phyloP scores from a whole-genome alignment of 2,113 vertebrate species.

The Rhea americana region DNA sequence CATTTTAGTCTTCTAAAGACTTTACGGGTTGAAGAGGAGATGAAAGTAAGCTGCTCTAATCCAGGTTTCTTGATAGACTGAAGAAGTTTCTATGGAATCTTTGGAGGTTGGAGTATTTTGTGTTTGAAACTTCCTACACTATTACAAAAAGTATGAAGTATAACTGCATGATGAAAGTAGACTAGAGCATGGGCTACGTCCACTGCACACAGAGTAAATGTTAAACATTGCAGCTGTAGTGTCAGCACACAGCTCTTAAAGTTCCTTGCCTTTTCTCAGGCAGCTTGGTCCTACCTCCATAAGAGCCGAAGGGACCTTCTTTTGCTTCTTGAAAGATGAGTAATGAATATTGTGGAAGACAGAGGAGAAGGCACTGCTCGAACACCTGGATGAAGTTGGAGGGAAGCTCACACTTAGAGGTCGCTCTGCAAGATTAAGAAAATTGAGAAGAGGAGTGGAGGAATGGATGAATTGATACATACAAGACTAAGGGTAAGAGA shows the following conservation, averaged over 20 bases:
- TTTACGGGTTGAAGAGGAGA: not conserved
- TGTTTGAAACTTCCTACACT: not conserved
- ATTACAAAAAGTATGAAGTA: not conserved
- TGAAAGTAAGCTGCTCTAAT: not conserved
- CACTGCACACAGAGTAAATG: not conserved
- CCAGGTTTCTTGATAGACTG: not conserved
- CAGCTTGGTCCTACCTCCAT: constrained; percentile 80
- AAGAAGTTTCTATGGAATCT: not conserved
- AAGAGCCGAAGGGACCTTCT: constrained; percentile 88
- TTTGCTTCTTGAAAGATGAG: constrained; percentile 89
- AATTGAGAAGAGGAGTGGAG: not conserved
- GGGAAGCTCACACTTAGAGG: constrained; percentile 79
- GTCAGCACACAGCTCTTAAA: not conserved
- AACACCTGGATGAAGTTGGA: constrained; percentile 79
- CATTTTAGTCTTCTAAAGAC: not conserved
- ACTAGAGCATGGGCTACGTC: not conserved
- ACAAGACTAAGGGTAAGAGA: not conserved
- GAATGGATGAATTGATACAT: not conserved
- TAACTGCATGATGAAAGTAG: not conserved
- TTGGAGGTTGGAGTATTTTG: not conserved
- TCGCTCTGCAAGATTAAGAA: constrained; percentile 71
- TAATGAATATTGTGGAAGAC: constrained; percentile 94
- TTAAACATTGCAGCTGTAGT: not conserved
- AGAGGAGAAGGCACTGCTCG: constrained; percentile 87
- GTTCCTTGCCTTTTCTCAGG: not conserved